Evolutionary conservation across 2,888 invertebrate genomes (phyloP).

Genomic region (Dryomyza anilis): DNA sequence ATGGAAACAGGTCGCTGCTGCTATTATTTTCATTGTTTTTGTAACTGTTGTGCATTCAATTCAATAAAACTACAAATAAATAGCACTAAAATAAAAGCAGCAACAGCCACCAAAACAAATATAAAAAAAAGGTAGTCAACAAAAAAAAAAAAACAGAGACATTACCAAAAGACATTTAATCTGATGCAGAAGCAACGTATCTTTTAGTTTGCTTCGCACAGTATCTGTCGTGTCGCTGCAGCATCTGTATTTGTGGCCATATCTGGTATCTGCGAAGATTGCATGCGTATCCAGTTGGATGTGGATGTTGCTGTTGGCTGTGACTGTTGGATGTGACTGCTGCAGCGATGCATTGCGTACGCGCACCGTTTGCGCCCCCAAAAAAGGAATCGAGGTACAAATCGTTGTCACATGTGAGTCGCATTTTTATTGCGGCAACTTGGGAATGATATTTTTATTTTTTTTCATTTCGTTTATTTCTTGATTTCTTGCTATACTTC

Average conservation of each 20-base stretch:
- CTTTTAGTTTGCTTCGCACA: too few relatives aligned
- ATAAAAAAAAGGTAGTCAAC: conserved; percentile 1
- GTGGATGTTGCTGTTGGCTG: conserved; percentile 2
- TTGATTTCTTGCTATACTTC: conserved; percentile 19
- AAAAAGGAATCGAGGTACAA: conserved; percentile 60
- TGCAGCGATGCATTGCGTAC: background rate
- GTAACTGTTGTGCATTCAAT: conserved; percentile 21
- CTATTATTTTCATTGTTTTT: conserved; percentile 2
- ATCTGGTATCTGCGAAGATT: background rate
- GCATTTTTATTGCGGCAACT: conserved; percentile 59
- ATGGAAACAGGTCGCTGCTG: conserved; percentile 7
- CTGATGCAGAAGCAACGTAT: conserved; percentile 16
- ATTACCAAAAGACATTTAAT: conserved; percentile 31
- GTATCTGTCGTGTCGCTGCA: too few relatives aligned
- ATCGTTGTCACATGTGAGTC: conserved; percentile 61
- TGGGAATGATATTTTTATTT: too few relatives aligned
- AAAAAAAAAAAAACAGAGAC: conserved; percentile 25
- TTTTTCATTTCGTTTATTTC: conserved; percentile 33
- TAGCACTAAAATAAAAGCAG: background rate
- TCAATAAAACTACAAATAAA: conserved; percentile 26
- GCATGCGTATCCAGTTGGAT: conserved; percentile 1
- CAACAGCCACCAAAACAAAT: background rate
- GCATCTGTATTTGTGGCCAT: too few relatives aligned
- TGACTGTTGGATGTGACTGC: background rate
- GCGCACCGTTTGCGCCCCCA: conserved; percentile 39